Evolutionary conservation across 2,888 invertebrate genomes (phyloP), one percentile per base, ranked within the genome.

Genomic region (Hermaeophaga mercurialis): DNA sequence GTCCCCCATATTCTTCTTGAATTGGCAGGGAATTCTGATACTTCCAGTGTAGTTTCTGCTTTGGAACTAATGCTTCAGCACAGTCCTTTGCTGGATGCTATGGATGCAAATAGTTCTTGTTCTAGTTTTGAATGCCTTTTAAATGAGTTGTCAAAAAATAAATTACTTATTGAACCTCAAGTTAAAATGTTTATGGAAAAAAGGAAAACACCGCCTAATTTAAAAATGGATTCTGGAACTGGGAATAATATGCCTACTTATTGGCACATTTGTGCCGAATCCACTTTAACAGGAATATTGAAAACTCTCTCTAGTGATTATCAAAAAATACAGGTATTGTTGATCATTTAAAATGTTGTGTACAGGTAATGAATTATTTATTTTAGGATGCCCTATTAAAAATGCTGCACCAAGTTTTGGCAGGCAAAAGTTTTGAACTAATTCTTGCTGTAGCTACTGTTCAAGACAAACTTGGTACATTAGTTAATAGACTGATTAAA

Each of bases 371-470:
- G 9, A 24, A 33, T 6, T 44, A 14, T 44, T 24, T 19, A 43
- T 62, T 69, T 62, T 85, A 91, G 79, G 95, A 96, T 63, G 88
- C 91, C 1, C 79, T 94, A 49, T 82, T 93, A 62, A 88, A 88
- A 48, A 92, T 96, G 79, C 80, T 96, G 3, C 91, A 90, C 72
- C 94, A 94, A 79, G 90, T 96, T 64, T 81, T 95, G 54, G 88
- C 90, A 4, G 94, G 94, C 4, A 93, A 94, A 72, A 95, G 91
- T 71, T 88, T 96, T 63, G 95, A 96, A 73, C 81, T 96, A 7
- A 94, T 96, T 67, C 80, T 96, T 1, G 91, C 94, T 0, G 95
- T 95, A 3, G 95, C 96, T 7, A 91, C 94, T 1, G 94, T 95
- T 0, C 94, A 94, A 75, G 95, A 95, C 0, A 91, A 93, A 71